Evolutionary conservation across 2,888 invertebrate species (phyloP), one percentile per base, ranked within the genome.

Genomic region (Sarcophaga carnaria): DNA sequence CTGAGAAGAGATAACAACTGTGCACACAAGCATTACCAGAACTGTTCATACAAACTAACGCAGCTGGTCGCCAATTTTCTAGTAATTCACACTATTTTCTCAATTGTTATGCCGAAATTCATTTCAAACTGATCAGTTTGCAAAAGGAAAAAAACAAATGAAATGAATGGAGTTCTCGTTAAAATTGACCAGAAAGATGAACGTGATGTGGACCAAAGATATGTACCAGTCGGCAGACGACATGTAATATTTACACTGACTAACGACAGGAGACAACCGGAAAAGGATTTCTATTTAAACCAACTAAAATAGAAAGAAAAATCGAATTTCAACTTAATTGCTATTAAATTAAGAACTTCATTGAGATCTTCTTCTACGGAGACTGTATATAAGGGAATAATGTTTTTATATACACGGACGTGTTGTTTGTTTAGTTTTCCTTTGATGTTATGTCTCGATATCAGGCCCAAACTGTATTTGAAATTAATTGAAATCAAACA

Each of bases 1-100:
- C 25, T n/a, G 69, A 62, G 63, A 74, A 27, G 25, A 63, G 25
- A 54, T 37, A 63, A 62, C 67, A 77, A 82, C 63, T 80, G 71
- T 59, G 63, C 20, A 63, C 22, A 70, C 20, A 22, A 17, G n/a
- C 37, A 75, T 47, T 22, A 49, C 12, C 4, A 37, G 6, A 75
- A 37, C 37, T 10, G 37, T 37, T 37, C 54, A 27, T n/a, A 4
- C 10, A 69, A 45, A 62, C 14, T 11, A 14, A 20, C 54, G 54
- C 86, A 87, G 81, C 83, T 87, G 86, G 81, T 79, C 66, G 84
- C 78, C 78, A 81, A 87, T 84, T 81, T 84, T 87, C 78, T 66
- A 70, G 75, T 84, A 83, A 79, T 86, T 86, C 80, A 83, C 86
- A 78, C 77, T 64, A 69, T 12, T 77, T 77, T 86, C 80, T 80